phyloP scores from a whole-genome alignment of 2,797 vertebrate genomes.

The Syngnathus rostellatus region DNA sequence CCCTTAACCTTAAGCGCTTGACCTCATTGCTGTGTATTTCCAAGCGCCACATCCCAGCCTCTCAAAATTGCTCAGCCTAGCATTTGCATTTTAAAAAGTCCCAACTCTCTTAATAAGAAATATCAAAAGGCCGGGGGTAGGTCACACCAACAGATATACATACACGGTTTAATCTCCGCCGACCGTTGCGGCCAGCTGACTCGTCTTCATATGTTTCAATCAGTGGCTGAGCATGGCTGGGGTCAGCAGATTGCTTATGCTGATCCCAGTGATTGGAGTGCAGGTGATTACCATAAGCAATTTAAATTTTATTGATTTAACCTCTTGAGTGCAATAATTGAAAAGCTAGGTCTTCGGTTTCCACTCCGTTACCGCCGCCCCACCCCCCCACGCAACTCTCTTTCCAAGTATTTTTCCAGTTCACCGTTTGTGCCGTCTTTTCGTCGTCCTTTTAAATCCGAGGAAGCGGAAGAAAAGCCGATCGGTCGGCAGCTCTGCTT shows the following conservation, averaged over 20 bases:
- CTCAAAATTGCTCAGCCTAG: neutral
- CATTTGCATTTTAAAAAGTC: neutral
- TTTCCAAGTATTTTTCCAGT: conserved; percentile 6
- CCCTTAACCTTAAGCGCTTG: neutral
- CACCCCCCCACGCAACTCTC: neutral
- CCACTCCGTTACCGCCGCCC: neutral
- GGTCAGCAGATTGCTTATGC: conserved; percentile 91
- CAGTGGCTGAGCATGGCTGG: conserved; percentile 69
- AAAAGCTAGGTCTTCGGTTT: conserved; percentile 70
- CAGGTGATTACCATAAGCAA: conserved; percentile 94
- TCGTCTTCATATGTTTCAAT: conserved; percentile 79
- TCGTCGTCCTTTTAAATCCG: neutral
- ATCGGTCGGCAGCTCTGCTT: conserved; percentile 78
- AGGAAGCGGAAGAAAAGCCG: conserved; percentile 39
- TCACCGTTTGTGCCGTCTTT: neutral
- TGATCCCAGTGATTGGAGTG: conserved; percentile 86
- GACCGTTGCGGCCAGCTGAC: conserved; percentile 70
- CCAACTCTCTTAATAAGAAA: neutral
- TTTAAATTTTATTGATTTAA: conserved; percentile 97
- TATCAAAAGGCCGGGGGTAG: neutral
- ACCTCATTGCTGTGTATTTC: neutral
- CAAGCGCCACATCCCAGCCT: neutral
- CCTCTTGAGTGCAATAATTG: conserved; percentile 86
- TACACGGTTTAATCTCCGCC: conserved; percentile 54
- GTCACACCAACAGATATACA: conserved; percentile 6